These are phyloP conservation scores for Drosophila lacertosa DNA, from an alignment of 1,140 invertebrate genomes.

Conservation along the genomic window DNA sequence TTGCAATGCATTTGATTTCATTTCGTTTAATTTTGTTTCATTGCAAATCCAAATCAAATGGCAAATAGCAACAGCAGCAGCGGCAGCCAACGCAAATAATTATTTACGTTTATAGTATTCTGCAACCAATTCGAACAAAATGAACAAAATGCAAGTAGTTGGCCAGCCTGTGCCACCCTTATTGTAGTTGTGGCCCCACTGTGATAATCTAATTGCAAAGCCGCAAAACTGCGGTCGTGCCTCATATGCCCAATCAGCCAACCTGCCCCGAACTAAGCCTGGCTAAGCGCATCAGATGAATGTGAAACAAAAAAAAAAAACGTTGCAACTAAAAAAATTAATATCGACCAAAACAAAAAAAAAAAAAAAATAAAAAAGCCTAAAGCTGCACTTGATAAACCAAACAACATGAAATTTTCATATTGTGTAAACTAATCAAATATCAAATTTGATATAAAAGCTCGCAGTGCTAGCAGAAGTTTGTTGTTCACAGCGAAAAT, in stretches of 20 bases:
- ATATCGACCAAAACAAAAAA: slow-evolving; percentile 13
- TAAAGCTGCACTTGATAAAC: slow-evolving; percentile 41
- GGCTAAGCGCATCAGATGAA: slow-evolving; percentile 27
- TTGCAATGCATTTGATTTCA: slow-evolving; percentile 49
- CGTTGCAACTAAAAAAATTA: too few relatives aligned
- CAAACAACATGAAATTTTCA: slow-evolving; percentile 61
- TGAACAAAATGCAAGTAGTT: slow-evolving; percentile 23
- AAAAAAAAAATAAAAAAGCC: slow-evolving; percentile 17
- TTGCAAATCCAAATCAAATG: slow-evolving; percentile 55
- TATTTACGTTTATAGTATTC: slow-evolving; percentile 40
- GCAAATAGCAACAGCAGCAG: slow-evolving; percentile 35
- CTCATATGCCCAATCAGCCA: slow-evolving; percentile 77
- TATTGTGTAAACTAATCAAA: slow-evolving; percentile 73
- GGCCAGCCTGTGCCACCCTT: background rate
- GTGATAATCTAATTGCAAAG: slow-evolving; percentile 82
- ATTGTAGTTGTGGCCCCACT: too few relatives aligned
- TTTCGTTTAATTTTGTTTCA: slow-evolving; percentile 39
- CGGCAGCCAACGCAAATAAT: slow-evolving; percentile 68
- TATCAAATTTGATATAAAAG: slow-evolving; percentile 52
- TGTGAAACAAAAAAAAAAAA: too few relatives aligned
- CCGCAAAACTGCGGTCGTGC: slow-evolving; percentile 75
- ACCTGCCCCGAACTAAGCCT: slow-evolving; percentile 42
- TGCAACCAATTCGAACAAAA: slow-evolving; percentile 1
- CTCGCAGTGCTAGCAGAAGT: background rate
- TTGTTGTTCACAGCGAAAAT: slow-evolving; percentile 42